Percentiles rank a stretch among this genome's conserved stretches.
Conservation (phyloP, 2,888 invertebrate species). For the Drosophila fungiperda region DNA sequence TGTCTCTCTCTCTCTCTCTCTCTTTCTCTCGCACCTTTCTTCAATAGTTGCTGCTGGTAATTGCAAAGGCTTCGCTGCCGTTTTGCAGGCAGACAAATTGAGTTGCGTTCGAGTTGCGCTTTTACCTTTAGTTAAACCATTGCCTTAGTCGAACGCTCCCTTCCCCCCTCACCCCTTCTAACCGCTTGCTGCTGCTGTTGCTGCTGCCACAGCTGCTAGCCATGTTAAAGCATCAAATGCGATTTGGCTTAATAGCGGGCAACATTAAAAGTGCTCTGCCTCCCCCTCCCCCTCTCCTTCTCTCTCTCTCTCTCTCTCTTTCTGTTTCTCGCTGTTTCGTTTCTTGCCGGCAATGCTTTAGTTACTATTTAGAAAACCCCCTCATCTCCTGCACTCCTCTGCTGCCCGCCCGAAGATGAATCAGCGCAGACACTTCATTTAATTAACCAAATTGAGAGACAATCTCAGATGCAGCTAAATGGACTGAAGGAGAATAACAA, state of each 20-base stretch:
- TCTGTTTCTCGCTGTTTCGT: background rate
- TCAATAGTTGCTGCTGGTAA: slow-evolving; percentile 46
- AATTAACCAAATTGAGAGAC: slow-evolving; percentile 56
- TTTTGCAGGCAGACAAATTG: slow-evolving; percentile 72
- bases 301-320: background rate
- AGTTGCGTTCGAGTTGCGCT: slow-evolving; percentile 51
- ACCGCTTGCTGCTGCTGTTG: background rate
- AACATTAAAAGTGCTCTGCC: slow-evolving; percentile 44
- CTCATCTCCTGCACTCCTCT: background rate
- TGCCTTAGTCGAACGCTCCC: background rate
- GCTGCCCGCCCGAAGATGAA: background rate
- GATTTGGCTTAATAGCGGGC: slow-evolving; percentile 60
- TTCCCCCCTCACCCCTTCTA: too few relatives aligned
- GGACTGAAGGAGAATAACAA: background rate
- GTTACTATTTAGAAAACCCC: slow-evolving; percentile 13
- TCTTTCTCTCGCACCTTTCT: background rate
- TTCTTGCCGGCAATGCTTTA: slow-evolving; percentile 20
- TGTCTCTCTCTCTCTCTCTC: background rate
- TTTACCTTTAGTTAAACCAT: slow-evolving; percentile 7
- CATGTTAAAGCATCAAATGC: slow-evolving; percentile 52
- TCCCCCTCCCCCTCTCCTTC: background rate
- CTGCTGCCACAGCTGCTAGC: slow-evolving; percentile 7
- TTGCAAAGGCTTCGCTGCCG: slow-evolving; percentile 68
- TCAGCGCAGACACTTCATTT: slow-evolving; percentile 39
- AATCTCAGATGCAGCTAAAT: background rate